A percentile compares a stretch with the other conserved stretches of the same genome.
These are phyloP conservation scores for Anagrus nilaparvatae DNA, from an alignment of 1,140 invertebrate genomes.

Conservation along the genomic window DNA sequence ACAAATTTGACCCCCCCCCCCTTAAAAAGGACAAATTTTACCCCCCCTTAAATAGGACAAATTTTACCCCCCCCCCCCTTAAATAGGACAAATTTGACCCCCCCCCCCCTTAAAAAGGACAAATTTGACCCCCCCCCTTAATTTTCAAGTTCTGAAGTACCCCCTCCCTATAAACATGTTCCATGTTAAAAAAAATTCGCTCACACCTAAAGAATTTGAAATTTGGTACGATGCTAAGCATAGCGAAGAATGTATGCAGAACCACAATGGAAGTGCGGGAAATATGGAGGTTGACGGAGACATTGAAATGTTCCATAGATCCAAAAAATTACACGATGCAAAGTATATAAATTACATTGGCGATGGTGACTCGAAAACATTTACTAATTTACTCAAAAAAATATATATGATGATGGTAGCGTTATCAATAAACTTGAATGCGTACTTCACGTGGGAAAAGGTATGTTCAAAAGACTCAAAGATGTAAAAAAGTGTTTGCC, in stretches of 20 bases:
- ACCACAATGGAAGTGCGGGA: constrained; percentile 16
- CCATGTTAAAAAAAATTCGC: constrained; percentile 6
- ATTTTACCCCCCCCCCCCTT: too few species aligned
- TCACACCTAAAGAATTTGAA: constrained; percentile 6
- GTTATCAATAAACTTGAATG: background rate
- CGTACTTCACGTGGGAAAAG: background rate
- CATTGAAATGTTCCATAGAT: constrained; percentile 17
- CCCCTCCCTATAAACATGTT: too few species aligned
- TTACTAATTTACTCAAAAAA: too few species aligned
- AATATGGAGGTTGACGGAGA: constrained; percentile 20
- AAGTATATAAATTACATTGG: constrained; percentile 21
- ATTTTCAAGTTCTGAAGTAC: too few species aligned
- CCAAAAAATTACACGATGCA: constrained; percentile 8
- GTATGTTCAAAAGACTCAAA: background rate
- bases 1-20: too few species aligned
- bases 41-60: too few species aligned
- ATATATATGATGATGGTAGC: too few species aligned
- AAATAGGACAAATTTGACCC: too few species aligned
- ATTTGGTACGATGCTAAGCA: constrained; percentile 13
- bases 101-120: too few species aligned
- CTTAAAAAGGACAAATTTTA: too few species aligned
- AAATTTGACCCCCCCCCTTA: too few species aligned
- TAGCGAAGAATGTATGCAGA: constrained; percentile 6
- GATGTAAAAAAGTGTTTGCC: too few species aligned
- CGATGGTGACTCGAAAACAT: constrained; percentile 17